Conservation (phyloP, 2,797 vertebrate species). For the Glossophaga mutica region DNA sequence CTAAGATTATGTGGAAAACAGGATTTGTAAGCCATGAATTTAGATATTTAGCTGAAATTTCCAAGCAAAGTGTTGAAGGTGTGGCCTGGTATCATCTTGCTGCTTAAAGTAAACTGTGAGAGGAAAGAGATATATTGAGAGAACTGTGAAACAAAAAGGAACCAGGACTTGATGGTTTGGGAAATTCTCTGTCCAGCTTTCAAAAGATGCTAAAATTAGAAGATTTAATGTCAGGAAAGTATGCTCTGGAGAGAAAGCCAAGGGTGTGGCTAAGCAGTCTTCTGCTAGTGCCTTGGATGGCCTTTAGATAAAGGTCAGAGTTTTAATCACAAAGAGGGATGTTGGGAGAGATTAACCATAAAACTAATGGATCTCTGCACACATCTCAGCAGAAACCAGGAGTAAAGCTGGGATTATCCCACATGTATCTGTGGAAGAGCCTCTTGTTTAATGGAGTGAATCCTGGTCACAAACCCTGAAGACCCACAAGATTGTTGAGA, state of each 20-base stretch:
- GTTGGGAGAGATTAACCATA: background rate
- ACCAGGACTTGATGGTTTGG: background rate
- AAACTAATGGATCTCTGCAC: background rate
- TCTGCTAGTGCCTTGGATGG: background rate
- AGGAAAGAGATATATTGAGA: background rate
- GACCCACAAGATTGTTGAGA: background rate
- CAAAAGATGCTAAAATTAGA: background rate
- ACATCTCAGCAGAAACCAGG: background rate
- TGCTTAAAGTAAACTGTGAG: background rate
- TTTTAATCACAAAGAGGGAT: background rate
- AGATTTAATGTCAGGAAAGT: background rate
- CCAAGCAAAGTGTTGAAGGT: background rate
- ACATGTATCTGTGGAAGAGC: background rate
- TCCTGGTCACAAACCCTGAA: background rate
- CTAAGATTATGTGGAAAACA: background rate
- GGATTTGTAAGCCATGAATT: background rate
- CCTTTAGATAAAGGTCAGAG: background rate
- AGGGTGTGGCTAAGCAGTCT: background rate
- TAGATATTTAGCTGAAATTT: background rate
- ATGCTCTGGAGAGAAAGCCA: background rate
- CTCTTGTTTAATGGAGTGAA: background rate
- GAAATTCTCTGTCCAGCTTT: background rate
- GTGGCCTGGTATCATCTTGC: background rate
- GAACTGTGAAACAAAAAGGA: background rate
- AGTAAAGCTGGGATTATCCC: background rate